phyloP scores from a whole-genome alignment of 2,113 vertebrate species.

The Gallinago undulata region DNA sequence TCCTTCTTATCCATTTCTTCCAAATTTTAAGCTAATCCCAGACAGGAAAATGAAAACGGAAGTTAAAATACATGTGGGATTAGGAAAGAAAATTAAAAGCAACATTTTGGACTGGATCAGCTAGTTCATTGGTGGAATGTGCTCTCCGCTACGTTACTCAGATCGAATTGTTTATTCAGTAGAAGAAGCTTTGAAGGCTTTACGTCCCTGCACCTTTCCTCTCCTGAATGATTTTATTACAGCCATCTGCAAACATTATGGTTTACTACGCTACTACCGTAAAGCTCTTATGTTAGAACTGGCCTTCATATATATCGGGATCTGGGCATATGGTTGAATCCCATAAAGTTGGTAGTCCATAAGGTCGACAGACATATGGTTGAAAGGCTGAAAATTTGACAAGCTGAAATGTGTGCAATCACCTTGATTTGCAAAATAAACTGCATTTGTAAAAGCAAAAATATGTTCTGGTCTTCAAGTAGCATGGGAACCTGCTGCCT shows the following conservation, averaged over 20 bases:
- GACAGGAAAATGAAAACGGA: constrained; percentile 39
- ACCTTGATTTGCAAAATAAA: constrained; percentile 70
- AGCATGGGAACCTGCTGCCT: constrained; percentile 36
- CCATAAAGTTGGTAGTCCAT: constrained; percentile 64
- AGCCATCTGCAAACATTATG: constrained; percentile 78
- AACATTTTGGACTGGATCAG: constrained; percentile 30
- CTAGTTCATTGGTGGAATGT: constrained; percentile 56
- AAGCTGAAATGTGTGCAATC: constrained; percentile 60
- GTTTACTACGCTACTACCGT: constrained; percentile 72
- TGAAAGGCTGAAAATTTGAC: constrained; percentile 75
- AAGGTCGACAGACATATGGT: constrained; percentile 63
- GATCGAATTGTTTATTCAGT: constrained; percentile 62
- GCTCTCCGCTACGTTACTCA: constrained; percentile 69
- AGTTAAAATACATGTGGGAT: constrained; percentile 40
- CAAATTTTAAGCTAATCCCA: constrained; percentile 21
- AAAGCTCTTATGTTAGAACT: constrained; percentile 78
- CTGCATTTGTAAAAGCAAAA: constrained; percentile 62
- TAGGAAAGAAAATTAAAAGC: constrained; percentile 58
- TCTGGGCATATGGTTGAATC: constrained; percentile 68
- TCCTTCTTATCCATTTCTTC: not conserved
- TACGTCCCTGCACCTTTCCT: constrained; percentile 70
- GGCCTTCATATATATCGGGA: constrained; percentile 65
- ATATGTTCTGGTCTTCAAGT: constrained; percentile 51
- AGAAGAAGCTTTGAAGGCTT: constrained; percentile 71
- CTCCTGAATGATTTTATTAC: constrained; percentile 77